Percentiles rank a stretch among this genome's conserved stretches.
Conservation (phyloP, 2,797 vertebrate species). For the Thalassophryne amazonica region DNA sequence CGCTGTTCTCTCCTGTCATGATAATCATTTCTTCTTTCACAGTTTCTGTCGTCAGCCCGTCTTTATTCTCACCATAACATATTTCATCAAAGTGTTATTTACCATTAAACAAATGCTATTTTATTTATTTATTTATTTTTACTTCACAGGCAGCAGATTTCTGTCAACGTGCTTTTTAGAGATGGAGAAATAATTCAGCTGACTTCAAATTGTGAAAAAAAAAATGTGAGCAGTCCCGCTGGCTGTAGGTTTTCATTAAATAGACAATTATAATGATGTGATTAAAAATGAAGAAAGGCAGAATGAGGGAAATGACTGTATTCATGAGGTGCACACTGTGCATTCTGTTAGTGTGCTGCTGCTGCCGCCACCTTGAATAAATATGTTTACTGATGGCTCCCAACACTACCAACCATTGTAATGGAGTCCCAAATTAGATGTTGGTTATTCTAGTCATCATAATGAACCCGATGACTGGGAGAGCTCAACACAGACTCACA, state of each 20-base stretch:
- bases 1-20: background rate
- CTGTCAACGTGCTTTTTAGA: conserved; percentile 7
- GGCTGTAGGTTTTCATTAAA: conserved; percentile 82
- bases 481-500: conserved; percentile 46
- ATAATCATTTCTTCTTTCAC: background rate
- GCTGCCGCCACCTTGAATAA: conserved; percentile 72
- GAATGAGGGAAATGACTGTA: conserved; percentile 69
- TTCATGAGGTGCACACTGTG: conserved; percentile 85
- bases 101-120: background rate
- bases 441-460: conserved; percentile 63
- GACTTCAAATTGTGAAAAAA: conserved; percentile 30
- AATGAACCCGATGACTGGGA: conserved; percentile 71
- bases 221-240: conserved; percentile 13
- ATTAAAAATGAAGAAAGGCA: conserved; percentile 68
- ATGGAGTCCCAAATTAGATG: conserved; percentile 71
- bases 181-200: background rate
- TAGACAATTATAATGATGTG: conserved; percentile 83
- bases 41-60: background rate
- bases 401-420: conserved; percentile 76
- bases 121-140: background rate
- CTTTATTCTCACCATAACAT: background rate
- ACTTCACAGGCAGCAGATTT: background rate
- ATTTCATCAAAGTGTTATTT: conserved; percentile 3
- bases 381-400: conserved; percentile 79
- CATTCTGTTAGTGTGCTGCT: conserved; percentile 77